Evolutionary conservation across 2,797 vertebrate genomes (phyloP), one percentile per base, ranked within the genome.

Genomic region (Oryzias dopingdopingensis): DNA sequence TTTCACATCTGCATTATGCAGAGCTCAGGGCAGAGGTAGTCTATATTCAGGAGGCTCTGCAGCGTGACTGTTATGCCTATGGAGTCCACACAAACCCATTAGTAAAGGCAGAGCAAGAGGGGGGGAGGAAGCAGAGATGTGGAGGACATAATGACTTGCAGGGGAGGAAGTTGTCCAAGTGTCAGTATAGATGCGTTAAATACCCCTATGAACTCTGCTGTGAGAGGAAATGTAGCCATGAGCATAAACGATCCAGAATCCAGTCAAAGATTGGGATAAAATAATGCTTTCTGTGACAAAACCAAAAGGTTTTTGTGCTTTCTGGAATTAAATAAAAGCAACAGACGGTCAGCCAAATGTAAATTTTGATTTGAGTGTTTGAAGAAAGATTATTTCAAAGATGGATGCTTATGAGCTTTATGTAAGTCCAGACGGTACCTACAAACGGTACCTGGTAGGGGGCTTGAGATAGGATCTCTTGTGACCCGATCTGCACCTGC

Each of bases 351-450:
- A 24, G 0, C 6, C 48, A 54, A 53, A 62, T 55, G 74, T 89
- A 64, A 65, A 86, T 88, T 85, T 73, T 64, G 55, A 57, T 75
- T 81, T 90, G 89, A 86, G 83, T 76, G 5, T 50, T 32, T 5
- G 18, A 37, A 47, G 78, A 59, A 84, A 87, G 89, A 84, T 67
- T 59, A 84, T 83, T 86, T 77, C 57, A 62, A 83, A 86, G 88
- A 90, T 75, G 73, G 80, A 90, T 88, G 81, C 48, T 56, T 76
- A 73, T 84, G 80, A 74, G 61, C 70, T 60, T 64, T 53, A 72
- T 59, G 74, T 74, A 80, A 76, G 32, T 26, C 5, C 58, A 37
- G 50, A 65, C 56, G 71, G 45, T 66, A 60, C 56, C 62, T 45
- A 42, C 59, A 69, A 66, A 74, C 18, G 18, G 18, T 70, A 46